Evolutionary conservation across 2,113 vertebrate species (phyloP).

Genomic region (human (Homo sapiens)): GRCh38 chr9:116455501-116456000

Average conservation of each 20-base stretch:
- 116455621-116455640: constrained; percentile 6
- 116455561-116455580: neutral
- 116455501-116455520: neutral
- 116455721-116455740: neutral
- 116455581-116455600: neutral
- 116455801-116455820: neutral
- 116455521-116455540: neutral
- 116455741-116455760: neutral
- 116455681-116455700: neutral
- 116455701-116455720: neutral
- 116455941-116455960: no score
- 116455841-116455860: neutral
- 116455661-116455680: neutral
- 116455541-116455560: neutral
- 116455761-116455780: neutral
- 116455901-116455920: no score
- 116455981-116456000: no score
- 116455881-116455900: no score
- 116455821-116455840: neutral
- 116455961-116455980: no score
- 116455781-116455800: neutral
- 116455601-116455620: neutral
- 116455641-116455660: neutral
- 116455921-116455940: no score
- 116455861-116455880: neutral